Evolutionary conservation across 2,113 vertebrate genomes (phyloP).

Genomic region (Oreochromis aureus): DNA sequence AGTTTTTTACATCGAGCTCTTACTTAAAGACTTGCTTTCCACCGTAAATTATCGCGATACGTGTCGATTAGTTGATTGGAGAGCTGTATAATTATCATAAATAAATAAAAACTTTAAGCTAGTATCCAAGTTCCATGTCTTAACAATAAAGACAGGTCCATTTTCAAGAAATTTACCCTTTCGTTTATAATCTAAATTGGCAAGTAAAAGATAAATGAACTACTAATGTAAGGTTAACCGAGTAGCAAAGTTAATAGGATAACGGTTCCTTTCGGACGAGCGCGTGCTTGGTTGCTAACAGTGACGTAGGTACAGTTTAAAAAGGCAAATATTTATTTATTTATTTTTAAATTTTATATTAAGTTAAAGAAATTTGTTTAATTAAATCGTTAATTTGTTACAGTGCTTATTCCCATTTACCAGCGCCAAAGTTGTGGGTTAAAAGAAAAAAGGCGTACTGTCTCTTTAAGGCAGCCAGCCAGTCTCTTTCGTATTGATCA

Average conservation of each 20-base stretch:
- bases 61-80: background rate
- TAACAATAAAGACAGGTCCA: background rate
- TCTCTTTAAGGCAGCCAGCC: conserved; percentile 76
- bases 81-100: background rate
- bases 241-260: background rate
- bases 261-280: background rate
- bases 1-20: background rate
- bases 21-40: background rate
- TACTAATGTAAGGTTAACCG: background rate
- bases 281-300: background rate
- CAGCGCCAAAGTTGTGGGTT: background rate
- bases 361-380: background rate
- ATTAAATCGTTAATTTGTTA: background rate
- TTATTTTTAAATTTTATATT: background rate
- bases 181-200: background rate
- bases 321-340: background rate
- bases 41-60: background rate
- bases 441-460: conserved; percentile 41
- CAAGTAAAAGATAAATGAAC: background rate
- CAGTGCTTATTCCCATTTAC: background rate
- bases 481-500: conserved; percentile 78
- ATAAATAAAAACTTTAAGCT: background rate
- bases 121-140: background rate
- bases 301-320: background rate
- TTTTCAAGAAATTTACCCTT: background rate